These are phyloP conservation scores for Thaleichthys pacificus DNA, from an alignment of 2,797 vertebrate species.

Conservation along the genomic window DNA sequence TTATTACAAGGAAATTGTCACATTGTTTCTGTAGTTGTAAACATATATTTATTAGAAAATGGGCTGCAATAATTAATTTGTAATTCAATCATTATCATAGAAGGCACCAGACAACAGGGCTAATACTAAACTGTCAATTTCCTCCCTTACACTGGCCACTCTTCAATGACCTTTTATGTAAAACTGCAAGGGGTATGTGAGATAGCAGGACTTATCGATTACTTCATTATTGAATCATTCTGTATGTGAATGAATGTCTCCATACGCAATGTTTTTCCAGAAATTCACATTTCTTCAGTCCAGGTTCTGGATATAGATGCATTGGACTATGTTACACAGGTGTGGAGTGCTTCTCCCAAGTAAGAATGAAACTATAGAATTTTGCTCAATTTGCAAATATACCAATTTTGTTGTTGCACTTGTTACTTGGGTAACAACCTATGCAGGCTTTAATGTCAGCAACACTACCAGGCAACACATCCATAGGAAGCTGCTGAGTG, in stretches of 20 bases:
- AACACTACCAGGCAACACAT: neutral
- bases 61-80: neutral
- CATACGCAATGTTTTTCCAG: constrained; percentile 24
- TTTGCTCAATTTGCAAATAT: too few species aligned
- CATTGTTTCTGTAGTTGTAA: neutral
- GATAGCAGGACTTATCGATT: constrained; percentile 32
- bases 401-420: neutral
- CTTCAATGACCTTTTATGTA: constrained; percentile 42
- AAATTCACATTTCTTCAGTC: constrained; percentile 21
- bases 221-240: constrained; percentile 48
- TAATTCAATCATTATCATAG: neutral
- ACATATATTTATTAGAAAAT: neutral
- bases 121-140: constrained; percentile 10
- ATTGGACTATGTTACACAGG: neutral
- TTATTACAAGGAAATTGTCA: neutral
- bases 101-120: neutral
- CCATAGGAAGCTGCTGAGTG: neutral
- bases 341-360: neutral
- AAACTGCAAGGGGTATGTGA: constrained; percentile 23
- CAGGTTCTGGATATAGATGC: neutral
- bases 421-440: neutral
- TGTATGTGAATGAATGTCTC: constrained; percentile 37
- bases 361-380: neutral
- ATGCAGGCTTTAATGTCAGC: neutral
- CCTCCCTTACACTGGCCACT: constrained; percentile 12